A percentile compares a stretch with the other conserved stretches of the same genome.
phyloP scores from a whole-genome alignment of 2,888 invertebrate species.

The Halictus quadricinctus region DNA sequence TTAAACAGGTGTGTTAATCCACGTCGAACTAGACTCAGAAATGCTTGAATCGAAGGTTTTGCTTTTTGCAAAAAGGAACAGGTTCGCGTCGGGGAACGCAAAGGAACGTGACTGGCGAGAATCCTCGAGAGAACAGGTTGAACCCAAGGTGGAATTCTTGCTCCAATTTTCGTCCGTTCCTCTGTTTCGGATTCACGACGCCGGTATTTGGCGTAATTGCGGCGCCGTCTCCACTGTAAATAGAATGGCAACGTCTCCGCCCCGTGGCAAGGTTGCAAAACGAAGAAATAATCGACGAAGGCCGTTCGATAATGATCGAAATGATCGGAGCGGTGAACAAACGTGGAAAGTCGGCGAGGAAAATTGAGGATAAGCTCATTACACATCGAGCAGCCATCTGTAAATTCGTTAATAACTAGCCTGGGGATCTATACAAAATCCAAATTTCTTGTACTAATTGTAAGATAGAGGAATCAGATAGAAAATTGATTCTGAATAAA shows the following conservation, averaged over 20 bases:
- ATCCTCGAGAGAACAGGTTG: constrained; percentile 22
- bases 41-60: not conserved
- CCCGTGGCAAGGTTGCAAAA: constrained; percentile 41
- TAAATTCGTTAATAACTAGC: not conserved
- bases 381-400: no score
- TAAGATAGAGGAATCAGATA: no score
- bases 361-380: not conserved
- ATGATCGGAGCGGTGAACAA: constrained; percentile 1
- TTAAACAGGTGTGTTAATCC: not conserved
- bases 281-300: constrained; percentile 38
- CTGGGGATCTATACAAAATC: not conserved
- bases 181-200: constrained; percentile 1
- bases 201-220: not conserved
- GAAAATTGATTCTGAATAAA: no score
- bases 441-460: no score
- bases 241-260: constrained; percentile 18
- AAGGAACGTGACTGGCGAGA: constrained; percentile 6
- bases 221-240: constrained; percentile 2
- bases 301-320: constrained; percentile 50
- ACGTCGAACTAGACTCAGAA: not conserved
- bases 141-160: constrained; percentile 32
- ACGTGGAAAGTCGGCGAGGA: constrained; percentile 28
- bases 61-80: not conserved
- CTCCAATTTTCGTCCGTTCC: constrained; percentile 35
- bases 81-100: not conserved